These are phyloP conservation scores for Macaria notata DNA, from an alignment of 2,888 invertebrate genomes.

Conservation along the genomic window DNA sequence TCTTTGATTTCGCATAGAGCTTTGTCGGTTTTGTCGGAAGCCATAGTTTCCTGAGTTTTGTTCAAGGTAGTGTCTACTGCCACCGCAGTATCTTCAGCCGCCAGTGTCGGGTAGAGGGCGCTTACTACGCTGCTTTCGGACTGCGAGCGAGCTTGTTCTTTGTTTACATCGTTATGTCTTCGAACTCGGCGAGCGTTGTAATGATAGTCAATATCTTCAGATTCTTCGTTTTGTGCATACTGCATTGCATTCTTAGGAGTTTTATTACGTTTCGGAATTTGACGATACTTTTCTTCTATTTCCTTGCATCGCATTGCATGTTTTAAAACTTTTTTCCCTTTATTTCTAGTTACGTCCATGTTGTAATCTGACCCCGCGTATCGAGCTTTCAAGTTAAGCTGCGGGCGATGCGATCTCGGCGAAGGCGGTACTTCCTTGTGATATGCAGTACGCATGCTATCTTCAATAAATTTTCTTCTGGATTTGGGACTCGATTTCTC, in stretches of 20 bases:
- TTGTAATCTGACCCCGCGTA: slow-evolving; percentile 30
- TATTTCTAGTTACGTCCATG: slow-evolving; percentile 2
- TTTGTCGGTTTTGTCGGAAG: slow-evolving; percentile 63
- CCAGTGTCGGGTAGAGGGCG: slow-evolving; percentile 38
- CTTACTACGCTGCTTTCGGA: slow-evolving; percentile 43
- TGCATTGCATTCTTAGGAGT: slow-evolving; percentile 1
- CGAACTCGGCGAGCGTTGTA: not conserved
- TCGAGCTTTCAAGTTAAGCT: slow-evolving; percentile 63
- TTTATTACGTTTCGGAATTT: slow-evolving; percentile 3
- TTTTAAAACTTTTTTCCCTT: slow-evolving; percentile 5
- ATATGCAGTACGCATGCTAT: slow-evolving; percentile 46
- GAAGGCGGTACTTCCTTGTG: slow-evolving; percentile 70
- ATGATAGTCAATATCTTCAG: no score
- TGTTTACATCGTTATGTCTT: slow-evolving; percentile 21
- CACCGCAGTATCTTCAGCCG: slow-evolving; percentile 39
- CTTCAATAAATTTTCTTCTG: slow-evolving; percentile 56
- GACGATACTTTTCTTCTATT: slow-evolving; percentile 3
- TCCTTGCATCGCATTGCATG: not conserved
- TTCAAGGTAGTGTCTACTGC: slow-evolving; percentile 48
- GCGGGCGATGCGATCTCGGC: slow-evolving; percentile 62
- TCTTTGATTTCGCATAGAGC: slow-evolving; percentile 72
- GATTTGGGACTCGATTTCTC: slow-evolving; percentile 70
- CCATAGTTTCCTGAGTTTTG: slow-evolving; percentile 51
- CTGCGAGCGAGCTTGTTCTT: slow-evolving; percentile 19
- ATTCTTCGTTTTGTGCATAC: no score